Percentiles rank a stretch among this genome's conserved stretches.
phyloP scores from a whole-genome alignment of 2,113 vertebrate genomes.

The Hippolais icterina region DNA sequence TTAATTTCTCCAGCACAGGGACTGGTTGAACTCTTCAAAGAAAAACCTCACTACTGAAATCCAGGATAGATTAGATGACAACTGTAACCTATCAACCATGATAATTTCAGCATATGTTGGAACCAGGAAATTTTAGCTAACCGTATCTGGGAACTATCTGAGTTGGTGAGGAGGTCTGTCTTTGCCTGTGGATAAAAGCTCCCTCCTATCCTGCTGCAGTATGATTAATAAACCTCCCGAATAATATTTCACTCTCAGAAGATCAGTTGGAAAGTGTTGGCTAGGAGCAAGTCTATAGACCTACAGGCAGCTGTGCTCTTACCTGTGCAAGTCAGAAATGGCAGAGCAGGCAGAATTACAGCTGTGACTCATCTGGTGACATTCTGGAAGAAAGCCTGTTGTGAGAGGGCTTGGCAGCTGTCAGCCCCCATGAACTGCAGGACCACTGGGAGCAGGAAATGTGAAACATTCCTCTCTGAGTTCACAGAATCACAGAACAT shows the following conservation, averaged over 20 bases:
- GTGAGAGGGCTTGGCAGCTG: not conserved
- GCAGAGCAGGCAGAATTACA: not conserved
- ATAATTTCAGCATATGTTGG: not conserved
- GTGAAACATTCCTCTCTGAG: not conserved
- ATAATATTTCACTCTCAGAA: not conserved
- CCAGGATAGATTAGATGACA: not conserved
- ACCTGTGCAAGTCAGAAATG: not conserved
- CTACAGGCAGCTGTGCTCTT: not conserved
- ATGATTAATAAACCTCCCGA: not conserved
- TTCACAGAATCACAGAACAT: not conserved
- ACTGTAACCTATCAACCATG: not conserved
- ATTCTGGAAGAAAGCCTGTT: not conserved
- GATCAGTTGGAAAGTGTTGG: not conserved
- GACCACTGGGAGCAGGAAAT: accelerated
- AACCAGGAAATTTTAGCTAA: not conserved
- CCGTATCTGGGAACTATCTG: not conserved
- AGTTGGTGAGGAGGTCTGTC: not conserved
- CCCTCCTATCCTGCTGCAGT: not conserved
- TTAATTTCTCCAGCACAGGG: not conserved
- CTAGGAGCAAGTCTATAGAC: not conserved
- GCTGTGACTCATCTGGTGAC: not conserved
- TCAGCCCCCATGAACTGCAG: not conserved
- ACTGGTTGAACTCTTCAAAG: not conserved
- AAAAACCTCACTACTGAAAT: not conserved
- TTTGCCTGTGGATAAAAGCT: not conserved